Conservation (phyloP, 2,797 vertebrate genomes). For the Cyprinella venusta region DNA sequence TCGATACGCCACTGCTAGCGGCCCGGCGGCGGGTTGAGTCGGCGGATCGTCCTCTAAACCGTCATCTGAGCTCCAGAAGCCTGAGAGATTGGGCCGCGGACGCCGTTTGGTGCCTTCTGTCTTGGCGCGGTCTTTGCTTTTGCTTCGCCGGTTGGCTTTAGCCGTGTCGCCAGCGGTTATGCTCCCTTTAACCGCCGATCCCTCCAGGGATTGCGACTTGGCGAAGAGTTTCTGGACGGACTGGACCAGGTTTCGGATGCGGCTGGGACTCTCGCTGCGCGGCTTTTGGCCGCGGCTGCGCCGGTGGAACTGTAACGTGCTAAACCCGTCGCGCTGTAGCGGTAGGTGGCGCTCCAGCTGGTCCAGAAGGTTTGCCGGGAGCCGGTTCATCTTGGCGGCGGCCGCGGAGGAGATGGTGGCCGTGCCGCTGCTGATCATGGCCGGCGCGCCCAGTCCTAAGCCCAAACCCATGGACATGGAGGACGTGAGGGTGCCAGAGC, state of each 20-base stretch:
- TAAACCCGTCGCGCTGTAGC: conserved; percentile 95
- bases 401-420: conserved; percentile 82
- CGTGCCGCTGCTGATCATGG: conserved; percentile 83
- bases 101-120: conserved; percentile 89
- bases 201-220: conserved; percentile 95
- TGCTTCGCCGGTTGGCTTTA: conserved; percentile 88
- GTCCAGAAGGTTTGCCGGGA: conserved; percentile 94
- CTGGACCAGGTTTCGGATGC: conserved; percentile 96
- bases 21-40: conserved; percentile 70
- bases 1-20: conserved; percentile 82
- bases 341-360: conserved; percentile 98
- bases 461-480: conserved; percentile 80
- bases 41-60: conserved; percentile 86
- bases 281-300: conserved; percentile 81
- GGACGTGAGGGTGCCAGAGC: conserved; percentile 69
- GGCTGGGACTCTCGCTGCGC: conserved; percentile 94
- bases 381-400: conserved; percentile 94
- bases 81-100: conserved; percentile 87
- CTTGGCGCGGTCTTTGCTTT: conserved; percentile 96
- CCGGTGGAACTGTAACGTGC: conserved; percentile 95
- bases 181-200: conserved; percentile 82
- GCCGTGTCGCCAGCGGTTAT: conserved; percentile 81
- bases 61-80: conserved; percentile 97
- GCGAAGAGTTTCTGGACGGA: conserved; percentile 97
- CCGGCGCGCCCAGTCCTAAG: conserved; percentile 73